These are phyloP conservation scores for Potorous gilbertii DNA, from an alignment of 2,797 vertebrate species.

Conservation along the genomic window DNA sequence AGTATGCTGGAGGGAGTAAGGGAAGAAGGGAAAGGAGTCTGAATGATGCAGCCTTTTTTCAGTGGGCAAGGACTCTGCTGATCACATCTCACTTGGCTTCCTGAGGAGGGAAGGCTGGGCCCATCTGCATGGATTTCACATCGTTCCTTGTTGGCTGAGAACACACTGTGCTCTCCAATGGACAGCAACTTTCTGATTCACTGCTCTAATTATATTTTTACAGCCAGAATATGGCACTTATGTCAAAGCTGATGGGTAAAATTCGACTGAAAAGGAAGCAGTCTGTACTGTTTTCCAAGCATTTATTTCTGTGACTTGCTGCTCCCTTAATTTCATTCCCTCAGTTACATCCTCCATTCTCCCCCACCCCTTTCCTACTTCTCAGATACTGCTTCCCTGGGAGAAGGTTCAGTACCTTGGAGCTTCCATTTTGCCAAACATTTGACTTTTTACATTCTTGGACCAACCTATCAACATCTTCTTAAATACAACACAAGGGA, in stretches of 20 bases:
- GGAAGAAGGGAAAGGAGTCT: not conserved
- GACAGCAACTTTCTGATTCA: slow-evolving; percentile 82
- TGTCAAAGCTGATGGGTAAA: slow-evolving; percentile 82
- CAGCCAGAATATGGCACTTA: slow-evolving; percentile 79
- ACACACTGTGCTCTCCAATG: slow-evolving; percentile 77
- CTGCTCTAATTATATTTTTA: slow-evolving; percentile 81
- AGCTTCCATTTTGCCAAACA: slow-evolving; percentile 60
- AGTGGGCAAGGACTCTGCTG: not conserved
- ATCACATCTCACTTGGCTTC: not conserved
- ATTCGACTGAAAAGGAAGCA: slow-evolving; percentile 77
- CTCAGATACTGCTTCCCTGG: slow-evolving; percentile 61
- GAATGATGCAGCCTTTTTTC: not conserved
- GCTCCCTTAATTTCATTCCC: not conserved
- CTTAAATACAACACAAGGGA: not conserved
- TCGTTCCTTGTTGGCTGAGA: slow-evolving; percentile 77
- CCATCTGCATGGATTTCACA: slow-evolving; percentile 79
- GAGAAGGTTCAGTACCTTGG: slow-evolving; percentile 56
- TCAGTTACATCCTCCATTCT: slow-evolving; percentile 32
- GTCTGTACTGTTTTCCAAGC: slow-evolving; percentile 75
- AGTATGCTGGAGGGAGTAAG: not conserved
- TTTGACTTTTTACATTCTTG: slow-evolving; percentile 57
- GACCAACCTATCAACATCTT: not conserved
- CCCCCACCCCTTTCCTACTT: slow-evolving; percentile 70
- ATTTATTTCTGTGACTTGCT: slow-evolving; percentile 77
- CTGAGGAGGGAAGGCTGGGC: slow-evolving; percentile 74